phyloP scores from a whole-genome alignment of 1,140 invertebrate genomes.

The Euura saliciscinereae region DNA sequence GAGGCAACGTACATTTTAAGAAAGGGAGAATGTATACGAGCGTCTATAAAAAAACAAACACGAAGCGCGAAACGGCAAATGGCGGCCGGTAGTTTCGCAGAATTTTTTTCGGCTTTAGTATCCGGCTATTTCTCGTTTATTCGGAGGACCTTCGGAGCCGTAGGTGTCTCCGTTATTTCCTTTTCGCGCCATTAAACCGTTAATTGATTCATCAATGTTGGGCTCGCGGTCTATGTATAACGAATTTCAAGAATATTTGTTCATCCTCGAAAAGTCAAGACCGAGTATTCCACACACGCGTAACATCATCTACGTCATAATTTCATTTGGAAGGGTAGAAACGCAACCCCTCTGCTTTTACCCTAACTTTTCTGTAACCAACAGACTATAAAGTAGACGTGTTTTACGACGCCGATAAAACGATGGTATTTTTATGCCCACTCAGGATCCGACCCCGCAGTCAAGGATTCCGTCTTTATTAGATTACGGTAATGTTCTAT shows the following conservation, averaged over 20 bases:
- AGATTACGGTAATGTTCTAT: background rate
- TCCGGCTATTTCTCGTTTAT: background rate
- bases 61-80: background rate
- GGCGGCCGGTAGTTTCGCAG: background rate
- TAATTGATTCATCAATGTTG: too few species aligned
- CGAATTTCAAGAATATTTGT: too few species aligned
- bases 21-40: background rate
- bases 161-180: too few species aligned
- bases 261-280: background rate
- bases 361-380: background rate
- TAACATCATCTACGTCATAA: background rate
- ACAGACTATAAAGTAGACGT: conserved; percentile 1
- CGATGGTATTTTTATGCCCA: conserved; percentile 7
- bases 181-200: too few species aligned
- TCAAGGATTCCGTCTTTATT: background rate
- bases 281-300: background rate
- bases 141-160: background rate
- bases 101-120: background rate
- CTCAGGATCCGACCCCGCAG: background rate
- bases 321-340: background rate
- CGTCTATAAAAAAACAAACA: background rate
- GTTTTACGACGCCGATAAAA: conserved; percentile 5
- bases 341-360: background rate
- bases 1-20: background rate
- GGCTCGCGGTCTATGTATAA: too few species aligned